Evolutionary conservation across 2,888 invertebrate species (phyloP).

Genomic region (Netelia virgata): DNA sequence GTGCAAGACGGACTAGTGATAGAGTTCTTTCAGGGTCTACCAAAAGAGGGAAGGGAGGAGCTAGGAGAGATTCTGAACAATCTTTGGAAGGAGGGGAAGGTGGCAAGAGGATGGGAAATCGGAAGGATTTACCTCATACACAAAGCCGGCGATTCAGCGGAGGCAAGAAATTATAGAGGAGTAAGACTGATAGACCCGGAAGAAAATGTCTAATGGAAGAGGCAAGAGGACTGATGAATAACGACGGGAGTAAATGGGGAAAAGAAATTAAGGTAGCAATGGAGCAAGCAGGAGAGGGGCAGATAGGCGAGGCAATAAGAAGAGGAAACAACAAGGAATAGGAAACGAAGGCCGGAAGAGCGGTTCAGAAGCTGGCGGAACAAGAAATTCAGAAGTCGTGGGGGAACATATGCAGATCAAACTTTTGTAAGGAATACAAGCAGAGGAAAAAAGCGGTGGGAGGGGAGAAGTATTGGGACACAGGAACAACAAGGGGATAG

Average conservation of each 20-base stretch:
- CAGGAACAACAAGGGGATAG: not conserved
- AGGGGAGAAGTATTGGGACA: slow-evolving; percentile 29
- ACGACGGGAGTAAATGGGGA: not conserved
- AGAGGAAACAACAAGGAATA: not conserved
- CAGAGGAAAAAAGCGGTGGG: not conserved
- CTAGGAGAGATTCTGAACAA: not conserved
- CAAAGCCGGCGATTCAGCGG: slow-evolving; percentile 9
- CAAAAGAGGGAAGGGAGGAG: not conserved
- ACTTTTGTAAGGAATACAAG: slow-evolving; percentile 11
- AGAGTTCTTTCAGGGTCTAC: slow-evolving; percentile 32
- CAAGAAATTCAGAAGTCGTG: slow-evolving; percentile 28
- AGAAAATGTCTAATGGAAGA: slow-evolving; percentile 1
- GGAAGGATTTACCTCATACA: slow-evolving; percentile 32
- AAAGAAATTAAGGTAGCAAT: too few species aligned
- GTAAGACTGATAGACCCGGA: slow-evolving; percentile 13
- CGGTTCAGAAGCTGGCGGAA: not conserved
- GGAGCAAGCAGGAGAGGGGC: not conserved
- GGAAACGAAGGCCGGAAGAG: not conserved
- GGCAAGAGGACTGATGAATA: not conserved
- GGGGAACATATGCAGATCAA: not conserved
- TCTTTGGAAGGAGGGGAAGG: slow-evolving; percentile 29
- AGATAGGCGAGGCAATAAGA: not conserved
- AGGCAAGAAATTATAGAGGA: slow-evolving; percentile 37
- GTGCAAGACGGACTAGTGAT: slow-evolving; percentile 42
- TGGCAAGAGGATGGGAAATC: slow-evolving; percentile 15